Conservation (phyloP, 2,888 invertebrate genomes). For the Hemaris fuciformis region DNA sequence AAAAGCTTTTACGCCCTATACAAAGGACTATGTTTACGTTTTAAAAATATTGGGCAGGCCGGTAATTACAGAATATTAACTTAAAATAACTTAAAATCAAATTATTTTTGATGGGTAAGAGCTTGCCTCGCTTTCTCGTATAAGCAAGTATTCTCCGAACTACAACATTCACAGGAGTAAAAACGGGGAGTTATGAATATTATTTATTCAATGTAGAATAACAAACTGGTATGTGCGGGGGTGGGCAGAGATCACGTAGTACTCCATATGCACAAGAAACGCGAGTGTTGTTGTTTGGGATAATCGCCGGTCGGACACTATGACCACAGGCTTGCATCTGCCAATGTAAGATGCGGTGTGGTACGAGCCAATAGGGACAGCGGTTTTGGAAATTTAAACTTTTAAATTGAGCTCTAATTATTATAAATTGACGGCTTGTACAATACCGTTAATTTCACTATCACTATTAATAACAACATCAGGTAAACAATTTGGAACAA, state of each 20-base stretch:
- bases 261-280: constrained; percentile 2
- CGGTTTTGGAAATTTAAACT: constrained; percentile 1
- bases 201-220: constrained; percentile 40
- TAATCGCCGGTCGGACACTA: constrained; percentile 55
- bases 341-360: constrained; percentile 41
- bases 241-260: constrained; percentile 37
- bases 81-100: no score
- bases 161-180: not conserved
- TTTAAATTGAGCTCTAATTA: not conserved
- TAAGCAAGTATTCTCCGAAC: no score
- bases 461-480: no score
- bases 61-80: no score
- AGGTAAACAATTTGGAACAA: no score
- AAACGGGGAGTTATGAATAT: not conserved
- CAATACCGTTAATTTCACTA: no score
- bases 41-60: no score
- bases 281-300: constrained; percentile 48
- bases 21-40: no score
- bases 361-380: constrained; percentile 26
- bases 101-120: no score
- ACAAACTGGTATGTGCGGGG: constrained; percentile 48
- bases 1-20: no score
- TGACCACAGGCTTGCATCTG: constrained; percentile 63
- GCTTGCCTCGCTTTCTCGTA: no score
- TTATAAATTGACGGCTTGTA: no score